Evolutionary conservation across 2,888 invertebrate genomes (phyloP).

Genomic region (Thelaira solivaga): DNA sequence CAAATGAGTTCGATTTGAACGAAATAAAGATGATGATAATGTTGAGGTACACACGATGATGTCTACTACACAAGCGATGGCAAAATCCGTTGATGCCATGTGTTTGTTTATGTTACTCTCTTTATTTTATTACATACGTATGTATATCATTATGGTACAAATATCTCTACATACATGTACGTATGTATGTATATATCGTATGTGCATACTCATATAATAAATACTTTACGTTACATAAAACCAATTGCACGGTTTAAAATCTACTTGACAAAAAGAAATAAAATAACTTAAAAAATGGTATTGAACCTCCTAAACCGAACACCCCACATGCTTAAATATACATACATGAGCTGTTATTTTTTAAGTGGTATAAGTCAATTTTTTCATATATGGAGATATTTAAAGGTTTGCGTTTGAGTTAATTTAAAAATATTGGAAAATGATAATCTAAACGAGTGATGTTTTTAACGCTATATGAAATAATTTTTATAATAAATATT

Average conservation of each 20-base stretch:
- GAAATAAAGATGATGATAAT: slow-evolving; percentile 34
- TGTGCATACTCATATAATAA: slow-evolving; percentile 44
- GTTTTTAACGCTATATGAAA: too few species aligned
- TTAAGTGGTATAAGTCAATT: too few species aligned
- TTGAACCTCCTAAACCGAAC: slow-evolving; percentile 55
- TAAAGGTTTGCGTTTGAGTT: too few species aligned
- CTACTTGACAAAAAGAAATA: slow-evolving; percentile 43
- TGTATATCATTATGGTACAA: background rate
- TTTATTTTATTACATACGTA: slow-evolving; percentile 6
- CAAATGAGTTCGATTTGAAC: slow-evolving; percentile 44
- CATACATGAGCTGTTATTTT: too few species aligned
- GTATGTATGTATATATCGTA: background rate
- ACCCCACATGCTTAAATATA: too few species aligned
- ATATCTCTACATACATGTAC: background rate
- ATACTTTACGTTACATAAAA: slow-evolving; percentile 42
- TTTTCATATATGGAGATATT: too few species aligned
- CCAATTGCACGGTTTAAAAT: slow-evolving; percentile 59
- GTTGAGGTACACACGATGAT: background rate
- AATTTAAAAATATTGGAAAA: too few species aligned
- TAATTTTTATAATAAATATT: too few species aligned
- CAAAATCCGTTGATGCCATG: slow-evolving; percentile 33
- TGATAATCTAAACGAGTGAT: too few species aligned
- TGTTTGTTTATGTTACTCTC: slow-evolving; percentile 32
- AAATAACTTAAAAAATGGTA: slow-evolving; percentile 50
- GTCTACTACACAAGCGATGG: slow-evolving; percentile 31